A percentile compares a stretch with the other conserved stretches of the same genome.
phyloP scores from a whole-genome alignment of 2,113 vertebrate species.

The Monopterus albus region DNA sequence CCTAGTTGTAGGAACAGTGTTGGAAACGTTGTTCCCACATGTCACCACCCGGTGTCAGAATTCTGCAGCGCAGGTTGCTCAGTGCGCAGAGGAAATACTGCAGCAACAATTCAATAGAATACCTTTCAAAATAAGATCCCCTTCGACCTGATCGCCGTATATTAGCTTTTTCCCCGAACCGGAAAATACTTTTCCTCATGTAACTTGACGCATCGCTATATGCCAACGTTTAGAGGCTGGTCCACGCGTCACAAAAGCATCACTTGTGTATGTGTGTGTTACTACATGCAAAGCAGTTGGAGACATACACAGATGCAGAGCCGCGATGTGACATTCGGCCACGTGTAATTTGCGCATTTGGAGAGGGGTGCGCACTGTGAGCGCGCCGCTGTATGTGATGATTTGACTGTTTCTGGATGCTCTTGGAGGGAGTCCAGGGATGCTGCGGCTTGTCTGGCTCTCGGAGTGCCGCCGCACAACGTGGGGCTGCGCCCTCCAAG shows the following conservation, averaged over 20 bases:
- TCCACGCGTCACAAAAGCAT: conserved; percentile 54
- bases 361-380: background rate
- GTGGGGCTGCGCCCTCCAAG: conserved; percentile 39
- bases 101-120: accelerated
- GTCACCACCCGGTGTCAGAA: conserved; percentile 28
- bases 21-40: background rate
- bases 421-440: conserved; percentile 61
- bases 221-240: conserved; percentile 24
- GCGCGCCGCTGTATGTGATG: conserved; percentile 10
- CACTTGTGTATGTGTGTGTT: conserved; percentile 9
- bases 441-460: conserved; percentile 59
- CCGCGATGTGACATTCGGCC: conserved; percentile 42
- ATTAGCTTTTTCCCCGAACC: no score
- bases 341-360: conserved; percentile 53
- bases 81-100: conserved; percentile 47
- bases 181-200: background rate
- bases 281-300: conserved; percentile 25
- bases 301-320: conserved; percentile 5
- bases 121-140: conserved; percentile 49
- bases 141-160: no score
- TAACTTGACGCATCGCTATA: conserved; percentile 24
- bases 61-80: background rate
- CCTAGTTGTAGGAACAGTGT: no score
- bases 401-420: conserved; percentile 3
- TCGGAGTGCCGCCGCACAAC: conserved; percentile 56